Base-by-base conservation (phyloP, 2,113 vertebrate genomes). In the Nibea albiflora region DNA sequence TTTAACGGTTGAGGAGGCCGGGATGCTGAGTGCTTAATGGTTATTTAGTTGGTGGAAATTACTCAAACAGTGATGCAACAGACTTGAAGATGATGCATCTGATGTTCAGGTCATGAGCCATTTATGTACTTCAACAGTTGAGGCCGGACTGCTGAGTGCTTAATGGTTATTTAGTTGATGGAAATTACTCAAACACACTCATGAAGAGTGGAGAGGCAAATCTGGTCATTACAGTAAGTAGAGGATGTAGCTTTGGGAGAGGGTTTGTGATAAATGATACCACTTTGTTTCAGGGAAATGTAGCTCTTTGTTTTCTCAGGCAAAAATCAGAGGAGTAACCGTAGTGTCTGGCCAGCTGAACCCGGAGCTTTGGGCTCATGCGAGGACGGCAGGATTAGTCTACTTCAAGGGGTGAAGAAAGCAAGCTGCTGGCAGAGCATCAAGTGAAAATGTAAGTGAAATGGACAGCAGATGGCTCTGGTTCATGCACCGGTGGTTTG, bases 131-230 rank as follows among this genome's bases (percentile, higher is more conserved):
- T 86, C 71, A 84, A 76, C 77, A 76, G 90, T 81, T 56, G 77
- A 84, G 80, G 73, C 47, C 7, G 20, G 31, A n/a, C 67, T 58
- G 75, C 73, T 85, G 81, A 90, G 89, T 89, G 87, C 90, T 84
- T 92, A 86, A 92, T 92, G 87, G 88, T 81, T 88, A 80, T 93
- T 89, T 83, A 87, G 89, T 90, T 87, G 91, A 90, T 84, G 90
- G 89, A 83, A 89, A 88, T 92, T 35, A 86, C 88, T 89, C 68
- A 79, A 73, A 84, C 70, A 84, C 65, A 67, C 88, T 89, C 70
- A 53, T 74, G 71, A 57, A 73, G 77, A 88, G 85, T 80, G 78
- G 72, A 83, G 68, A 67, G 35, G 66, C 47, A 61, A 68, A 83
- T 90, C 26, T 84, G 78, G 53, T 84, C 84, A 80, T 93, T 90